Evolutionary conservation across 64 coral and sea anemone species (phyloP), one percentile per base, ranked within the genome.

Genomic region (Astreopora myriophthalma): DNA sequence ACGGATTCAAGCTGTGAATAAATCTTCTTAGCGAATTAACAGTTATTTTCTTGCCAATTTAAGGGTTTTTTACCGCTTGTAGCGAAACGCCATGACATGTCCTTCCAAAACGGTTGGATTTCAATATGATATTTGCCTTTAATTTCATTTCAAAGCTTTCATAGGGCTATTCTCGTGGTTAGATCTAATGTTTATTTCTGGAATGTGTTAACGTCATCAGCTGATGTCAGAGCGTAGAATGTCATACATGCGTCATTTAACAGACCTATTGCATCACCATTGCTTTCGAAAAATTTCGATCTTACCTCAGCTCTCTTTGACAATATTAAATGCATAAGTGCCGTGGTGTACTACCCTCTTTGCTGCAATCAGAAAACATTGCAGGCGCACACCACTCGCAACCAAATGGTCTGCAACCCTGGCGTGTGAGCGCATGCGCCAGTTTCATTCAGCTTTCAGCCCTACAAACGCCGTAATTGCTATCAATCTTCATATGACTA

Each of bases 11-110:
- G 79, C 52, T 35, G 52, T 38, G 55, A 83, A 60, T 1, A 65
- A 36, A 83, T 64, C n/a, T 37, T 65, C 30, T 14, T 22, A 63
- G 28, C 79, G 33, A 64, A 83, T 83, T 83, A 65, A 31, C 8
- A 81, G 20, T 20, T 22, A 36, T 64, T 83, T 83, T 83, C 20
- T 8, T 65, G 20, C 39, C 55, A 64, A 83, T 83, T 83, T 83
- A 38, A 8, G 10, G 31, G 32, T 34, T 36, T 83, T 83, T 83
- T 83, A 65, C 79, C 79, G 22, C 79, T 64, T 37, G 55, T 64
- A 38, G 57, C 8, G 79, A 65, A 83, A 39, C 79, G 26, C 31
- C 34, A 39, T 13, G 55, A 83, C 55, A 83, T 19, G 2, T 64
- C 34, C 28, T 64, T 12, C 30, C 76, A 17, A 60, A 63, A 64